phyloP scores from a whole-genome alignment of 2,888 invertebrate species.

The Elegia similella region DNA sequence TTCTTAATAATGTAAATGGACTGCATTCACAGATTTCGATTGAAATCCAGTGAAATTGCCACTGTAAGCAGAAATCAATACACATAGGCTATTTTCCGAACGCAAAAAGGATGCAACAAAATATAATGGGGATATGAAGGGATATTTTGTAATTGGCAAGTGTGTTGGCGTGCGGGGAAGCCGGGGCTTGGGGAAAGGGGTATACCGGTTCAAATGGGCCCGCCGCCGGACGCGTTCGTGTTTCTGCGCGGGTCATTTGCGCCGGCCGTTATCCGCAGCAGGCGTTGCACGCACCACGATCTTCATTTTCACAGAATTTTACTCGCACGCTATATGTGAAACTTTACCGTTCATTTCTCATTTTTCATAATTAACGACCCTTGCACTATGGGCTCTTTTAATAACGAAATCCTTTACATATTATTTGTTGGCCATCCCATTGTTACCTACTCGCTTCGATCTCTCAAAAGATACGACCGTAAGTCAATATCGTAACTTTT shows the following conservation, averaged over 20 bases:
- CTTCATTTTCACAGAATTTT: constrained; percentile 61
- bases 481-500: constrained; percentile 72
- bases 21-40: background rate
- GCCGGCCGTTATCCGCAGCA: constrained; percentile 60
- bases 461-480: constrained; percentile 56
- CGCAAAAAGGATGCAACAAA: constrained; percentile 14
- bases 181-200: constrained; percentile 19
- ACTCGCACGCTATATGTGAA: constrained; percentile 37
- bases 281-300: constrained; percentile 54
- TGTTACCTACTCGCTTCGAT: constrained; percentile 52
- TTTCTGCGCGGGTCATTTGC: constrained; percentile 60
- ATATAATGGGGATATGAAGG: constrained; percentile 26
- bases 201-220: constrained; percentile 26
- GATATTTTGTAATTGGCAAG: constrained; percentile 41
- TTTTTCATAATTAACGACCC: constrained; percentile 28
- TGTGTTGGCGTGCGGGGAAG: constrained; percentile 28
- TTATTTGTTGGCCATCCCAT: constrained; percentile 30
- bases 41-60: background rate
- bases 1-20: background rate
- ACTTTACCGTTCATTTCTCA: constrained; percentile 29
- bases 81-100: constrained; percentile 3
- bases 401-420: constrained; percentile 12
- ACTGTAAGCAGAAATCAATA: constrained; percentile 14
- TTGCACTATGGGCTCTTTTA: constrained; percentile 12
- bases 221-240: constrained; percentile 41